These are phyloP conservation scores for Salticus scenicus DNA, from an alignment of 2,888 invertebrate species.

Conservation along the genomic window DNA sequence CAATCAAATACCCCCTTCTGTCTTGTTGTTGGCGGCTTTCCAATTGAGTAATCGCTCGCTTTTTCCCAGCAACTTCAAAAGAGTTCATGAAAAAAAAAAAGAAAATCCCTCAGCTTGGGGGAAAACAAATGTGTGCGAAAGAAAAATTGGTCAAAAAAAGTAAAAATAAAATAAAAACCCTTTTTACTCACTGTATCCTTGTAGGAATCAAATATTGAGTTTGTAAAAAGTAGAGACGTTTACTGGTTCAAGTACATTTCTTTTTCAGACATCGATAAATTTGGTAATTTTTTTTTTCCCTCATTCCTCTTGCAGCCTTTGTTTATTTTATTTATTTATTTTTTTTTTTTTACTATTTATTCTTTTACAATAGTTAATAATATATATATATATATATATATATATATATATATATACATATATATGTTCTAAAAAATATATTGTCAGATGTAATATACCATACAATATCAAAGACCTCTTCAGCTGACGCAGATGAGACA, in stretches of 20 bases:
- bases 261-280: constrained; percentile 25
- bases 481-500: too few relatives aligned
- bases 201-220: constrained; percentile 22
- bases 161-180: not conserved
- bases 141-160: too few relatives aligned
- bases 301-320: not conserved
- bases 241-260: constrained; percentile 17
- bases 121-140: not conserved
- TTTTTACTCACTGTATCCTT: not conserved
- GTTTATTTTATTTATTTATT: not conserved
- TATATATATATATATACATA: too few relatives aligned
- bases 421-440: too few relatives aligned
- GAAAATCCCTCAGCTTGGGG: not conserved
- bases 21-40: not conserved
- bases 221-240: constrained; percentile 15
- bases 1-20: too few relatives aligned
- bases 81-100: too few relatives aligned
- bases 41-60: not conserved
- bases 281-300: constrained; percentile 28
- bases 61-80: not conserved
- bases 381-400: too few relatives aligned
- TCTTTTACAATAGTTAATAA: too few relatives aligned
- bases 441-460: too few relatives aligned
- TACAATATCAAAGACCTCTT: too few relatives aligned
- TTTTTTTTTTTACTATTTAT: not conserved